These are phyloP conservation scores for Phyllostomus discolor DNA, from an alignment of 2,113 vertebrate species.

Conservation along the genomic window DNA sequence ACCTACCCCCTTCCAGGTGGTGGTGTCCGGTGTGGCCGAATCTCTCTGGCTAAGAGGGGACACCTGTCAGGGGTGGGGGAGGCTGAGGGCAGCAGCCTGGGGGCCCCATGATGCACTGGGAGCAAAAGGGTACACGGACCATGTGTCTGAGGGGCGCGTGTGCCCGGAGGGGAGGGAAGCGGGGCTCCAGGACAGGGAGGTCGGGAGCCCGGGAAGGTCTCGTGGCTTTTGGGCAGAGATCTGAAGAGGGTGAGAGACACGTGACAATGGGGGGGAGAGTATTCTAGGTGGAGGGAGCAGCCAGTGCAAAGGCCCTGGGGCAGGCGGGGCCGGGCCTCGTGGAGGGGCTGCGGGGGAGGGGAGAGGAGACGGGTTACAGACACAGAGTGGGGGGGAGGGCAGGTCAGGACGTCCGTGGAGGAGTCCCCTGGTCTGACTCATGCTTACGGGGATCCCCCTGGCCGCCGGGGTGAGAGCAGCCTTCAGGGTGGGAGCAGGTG, in stretches of 20 bases:
- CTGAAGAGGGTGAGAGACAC: background rate
- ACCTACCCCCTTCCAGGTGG: background rate
- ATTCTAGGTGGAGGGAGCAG: background rate
- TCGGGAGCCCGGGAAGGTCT: background rate
- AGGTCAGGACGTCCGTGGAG: background rate
- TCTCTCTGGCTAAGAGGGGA: background rate
- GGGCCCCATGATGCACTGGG: rapidly evolving
- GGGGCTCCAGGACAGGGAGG: background rate
- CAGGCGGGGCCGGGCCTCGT: background rate
- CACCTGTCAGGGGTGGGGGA: background rate
- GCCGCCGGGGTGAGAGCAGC: background rate
- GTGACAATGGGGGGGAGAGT: background rate
- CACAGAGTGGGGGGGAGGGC: too few species aligned
- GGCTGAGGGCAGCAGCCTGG: background rate
- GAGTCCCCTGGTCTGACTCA: background rate
- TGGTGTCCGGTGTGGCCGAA: background rate
- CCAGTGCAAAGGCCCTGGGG: background rate
- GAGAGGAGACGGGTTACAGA: rapidly evolving
- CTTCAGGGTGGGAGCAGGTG: background rate
- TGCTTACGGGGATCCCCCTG: background rate
- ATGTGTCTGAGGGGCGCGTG: rapidly evolving
- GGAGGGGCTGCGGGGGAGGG: background rate
- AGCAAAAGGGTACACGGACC: background rate
- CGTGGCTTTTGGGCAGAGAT: background rate
- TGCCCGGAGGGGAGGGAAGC: background rate